Conservation (phyloP, 1,140 invertebrate species). For the Babylonia areolata region DNA sequence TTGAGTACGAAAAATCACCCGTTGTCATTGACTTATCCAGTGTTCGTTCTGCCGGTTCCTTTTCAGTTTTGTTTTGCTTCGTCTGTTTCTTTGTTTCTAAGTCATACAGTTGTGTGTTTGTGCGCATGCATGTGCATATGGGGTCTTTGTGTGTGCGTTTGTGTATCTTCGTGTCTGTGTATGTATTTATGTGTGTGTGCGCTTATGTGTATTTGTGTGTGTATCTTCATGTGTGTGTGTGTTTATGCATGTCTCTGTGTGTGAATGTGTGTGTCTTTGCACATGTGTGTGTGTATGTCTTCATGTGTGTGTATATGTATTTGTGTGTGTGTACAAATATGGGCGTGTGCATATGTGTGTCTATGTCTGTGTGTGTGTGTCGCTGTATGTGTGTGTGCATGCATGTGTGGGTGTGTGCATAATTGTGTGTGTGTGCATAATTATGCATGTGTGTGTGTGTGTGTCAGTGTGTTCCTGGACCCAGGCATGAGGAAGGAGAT, state of each 20-base stretch:
- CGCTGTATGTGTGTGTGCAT: background rate
- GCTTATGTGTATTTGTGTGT: background rate
- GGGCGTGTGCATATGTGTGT: background rate
- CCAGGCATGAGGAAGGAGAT: conserved; percentile 80
- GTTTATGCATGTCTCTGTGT: background rate
- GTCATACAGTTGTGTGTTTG: background rate
- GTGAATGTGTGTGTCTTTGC: background rate
- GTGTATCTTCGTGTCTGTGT: background rate
- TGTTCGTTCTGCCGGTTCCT: too few species aligned
- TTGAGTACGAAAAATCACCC: too few species aligned
- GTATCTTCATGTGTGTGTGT: background rate
- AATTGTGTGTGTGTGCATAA: background rate
- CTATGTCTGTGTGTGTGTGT: background rate
- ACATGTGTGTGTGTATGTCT: background rate
- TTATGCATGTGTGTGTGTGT: conserved; percentile 23
- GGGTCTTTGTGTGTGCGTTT: background rate
- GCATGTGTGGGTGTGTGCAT: background rate
- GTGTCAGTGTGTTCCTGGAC: conserved; percentile 80
- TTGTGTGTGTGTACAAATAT: background rate
- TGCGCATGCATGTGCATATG: background rate
- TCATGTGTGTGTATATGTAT: background rate
- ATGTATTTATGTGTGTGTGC: background rate
- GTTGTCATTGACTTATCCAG: too few species aligned
- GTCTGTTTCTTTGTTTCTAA: too few species aligned
- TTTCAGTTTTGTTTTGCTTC: too few species aligned